Conservation (phyloP, 1,140 invertebrate genomes). For the Trypoxylus dichotomus region DNA sequence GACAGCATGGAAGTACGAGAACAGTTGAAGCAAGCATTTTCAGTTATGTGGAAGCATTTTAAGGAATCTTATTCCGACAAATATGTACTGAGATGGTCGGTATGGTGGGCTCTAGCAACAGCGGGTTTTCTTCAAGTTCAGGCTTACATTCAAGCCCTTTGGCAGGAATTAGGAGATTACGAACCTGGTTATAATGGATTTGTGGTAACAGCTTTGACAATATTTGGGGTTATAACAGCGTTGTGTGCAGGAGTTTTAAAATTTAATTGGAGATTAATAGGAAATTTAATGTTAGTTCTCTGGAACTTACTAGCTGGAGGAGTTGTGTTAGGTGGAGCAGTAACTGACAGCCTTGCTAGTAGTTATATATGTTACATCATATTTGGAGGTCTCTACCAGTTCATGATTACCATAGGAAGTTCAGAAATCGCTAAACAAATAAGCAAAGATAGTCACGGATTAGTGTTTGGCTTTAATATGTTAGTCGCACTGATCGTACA, state of each 20-base stretch:
- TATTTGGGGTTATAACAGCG: constrained; percentile 66
- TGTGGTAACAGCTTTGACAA: constrained; percentile 74
- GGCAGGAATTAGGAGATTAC: constrained; percentile 59
- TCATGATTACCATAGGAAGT: constrained; percentile 83
- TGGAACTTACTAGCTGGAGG: constrained; percentile 65
- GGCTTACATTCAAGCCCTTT: constrained; percentile 80
- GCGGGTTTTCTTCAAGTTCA: constrained; percentile 81
- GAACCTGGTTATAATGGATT: constrained; percentile 59
- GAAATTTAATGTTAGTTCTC: constrained; percentile 50
- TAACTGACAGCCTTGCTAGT: constrained; percentile 65
- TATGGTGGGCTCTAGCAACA: constrained; percentile 80
- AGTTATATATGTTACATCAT: constrained; percentile 76
- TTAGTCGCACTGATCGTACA: constrained; percentile 78
- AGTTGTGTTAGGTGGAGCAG: constrained; percentile 64
- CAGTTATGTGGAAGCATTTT: constrained; percentile 70
- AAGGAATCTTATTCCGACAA: constrained; percentile 69
- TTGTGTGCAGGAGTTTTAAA: constrained; percentile 54
- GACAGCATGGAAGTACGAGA: constrained; percentile 26
- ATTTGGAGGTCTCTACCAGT: constrained; percentile 78
- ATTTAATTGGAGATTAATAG: constrained; percentile 49
- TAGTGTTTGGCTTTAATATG: constrained; percentile 90
- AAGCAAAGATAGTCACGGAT: constrained; percentile 78
- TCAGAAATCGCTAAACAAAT: constrained; percentile 82
- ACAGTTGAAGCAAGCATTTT: constrained; percentile 47
- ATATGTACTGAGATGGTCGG: constrained; percentile 80